Percentiles rank a stretch among this genome's conserved stretches.
These are phyloP conservation scores for Tromatobia lineatoria DNA, from an alignment of 2,888 invertebrate genomes.

Conservation along the genomic window DNA sequence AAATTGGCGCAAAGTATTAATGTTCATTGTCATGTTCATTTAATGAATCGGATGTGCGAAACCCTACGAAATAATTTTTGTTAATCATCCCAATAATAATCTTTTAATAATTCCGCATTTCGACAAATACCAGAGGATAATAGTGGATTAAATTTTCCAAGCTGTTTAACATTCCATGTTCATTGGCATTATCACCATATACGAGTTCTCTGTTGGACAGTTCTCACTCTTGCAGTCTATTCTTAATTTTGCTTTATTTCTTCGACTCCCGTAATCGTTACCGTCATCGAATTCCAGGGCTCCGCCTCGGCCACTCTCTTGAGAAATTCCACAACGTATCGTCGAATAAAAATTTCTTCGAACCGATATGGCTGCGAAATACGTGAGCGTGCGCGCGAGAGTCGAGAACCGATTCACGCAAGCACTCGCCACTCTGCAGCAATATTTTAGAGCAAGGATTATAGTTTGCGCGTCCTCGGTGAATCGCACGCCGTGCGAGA, in stretches of 20 bases:
- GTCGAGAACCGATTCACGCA: slow-evolving; percentile 52
- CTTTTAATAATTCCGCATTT: no score
- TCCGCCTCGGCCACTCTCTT: slow-evolving; percentile 20
- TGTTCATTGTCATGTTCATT: not conserved
- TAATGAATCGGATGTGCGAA: no score
- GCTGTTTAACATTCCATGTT: no score
- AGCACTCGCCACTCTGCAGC: slow-evolving; percentile 40
- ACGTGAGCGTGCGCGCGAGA: slow-evolving; percentile 17
- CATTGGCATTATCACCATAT: no score
- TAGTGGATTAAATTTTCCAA: no score
- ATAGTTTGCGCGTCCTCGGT: slow-evolving; percentile 51
- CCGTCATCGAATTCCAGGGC: slow-evolving; percentile 12
- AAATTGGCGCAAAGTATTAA: no score
- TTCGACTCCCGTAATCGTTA: not conserved
- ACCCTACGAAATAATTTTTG: no score
- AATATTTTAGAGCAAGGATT: slow-evolving; percentile 59
- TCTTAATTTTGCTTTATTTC: not conserved
- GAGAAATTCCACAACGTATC: slow-evolving; percentile 52
- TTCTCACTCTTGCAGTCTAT: not conserved
- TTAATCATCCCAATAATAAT: no score
- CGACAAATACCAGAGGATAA: no score
- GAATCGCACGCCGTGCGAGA: slow-evolving; percentile 41
- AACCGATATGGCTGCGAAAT: slow-evolving; percentile 10
- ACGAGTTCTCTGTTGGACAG: not conserved
- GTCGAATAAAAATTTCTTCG: slow-evolving; percentile 11